Evolutionary conservation across 2,888 invertebrate species (phyloP), one percentile per base, ranked within the genome.

Genomic region (Oxystoma pomonae): DNA sequence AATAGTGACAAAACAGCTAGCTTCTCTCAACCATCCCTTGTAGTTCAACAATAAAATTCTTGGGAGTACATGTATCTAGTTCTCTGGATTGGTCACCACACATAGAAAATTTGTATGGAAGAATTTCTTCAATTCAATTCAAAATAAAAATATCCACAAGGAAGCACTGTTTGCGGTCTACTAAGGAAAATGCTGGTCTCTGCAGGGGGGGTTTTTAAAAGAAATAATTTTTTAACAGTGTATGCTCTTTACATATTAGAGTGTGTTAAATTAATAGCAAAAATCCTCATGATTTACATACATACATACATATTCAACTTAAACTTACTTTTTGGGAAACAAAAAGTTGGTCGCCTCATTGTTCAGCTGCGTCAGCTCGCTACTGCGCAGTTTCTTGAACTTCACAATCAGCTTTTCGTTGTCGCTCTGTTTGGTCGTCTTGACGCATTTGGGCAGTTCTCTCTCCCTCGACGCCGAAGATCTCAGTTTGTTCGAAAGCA

Each of bases 321-420:
- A 35, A 7, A 17, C 55, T 7, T 16, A 53, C 55, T 61, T 83
- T 70, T 86, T 87, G 0, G 92, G 90, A 75, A 94, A 94, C 86
- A 94, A 88, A 75, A 94, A 94, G 71, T 90, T 92, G 72, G 92
- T 92, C 0, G 94, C 94, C 77, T 94, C 93, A 71, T 92, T 91
- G 73, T 91, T 92, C 57, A 94, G 78, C 58, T 89, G 85, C 0
- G 88, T 87, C 58, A 93, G 75, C 77, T 92, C 91, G 0, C 91
- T 88, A 58, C 86, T 85, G 2, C 91, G 82, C 17, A 91, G 86
- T 67, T 90, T 89, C 60, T 87, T 86, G 72, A 91, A 90, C 73
- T 91, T 89, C 0, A 91, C 90, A 19, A 90, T 75, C 1, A 73
- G 58, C 21, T 69, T 73, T 64, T 74, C 73, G 9, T 72, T 70